Base-by-base conservation (phyloP, 2,797 vertebrate genomes). In the Diplodus sargus region DNA sequence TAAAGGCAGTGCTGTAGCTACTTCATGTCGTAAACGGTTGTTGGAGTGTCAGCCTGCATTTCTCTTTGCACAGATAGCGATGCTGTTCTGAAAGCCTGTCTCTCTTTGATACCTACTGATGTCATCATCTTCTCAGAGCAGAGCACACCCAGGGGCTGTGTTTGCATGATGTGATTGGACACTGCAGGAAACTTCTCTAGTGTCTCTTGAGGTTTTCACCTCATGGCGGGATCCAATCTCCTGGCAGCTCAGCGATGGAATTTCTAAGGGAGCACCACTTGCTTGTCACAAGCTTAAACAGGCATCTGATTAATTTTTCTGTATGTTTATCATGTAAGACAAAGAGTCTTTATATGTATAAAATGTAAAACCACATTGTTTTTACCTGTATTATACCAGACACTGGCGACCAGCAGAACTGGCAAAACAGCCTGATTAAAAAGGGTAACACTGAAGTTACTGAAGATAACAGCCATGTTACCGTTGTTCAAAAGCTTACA, bases 151-250 rank as follows among this genome's bases (percentile, higher is more conserved):
- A n/a, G 28, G 42, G 67, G 73, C 58, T 34, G 61, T 28, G 17
- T 69, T 74, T 76, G 70, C 45, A 71, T 68, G 61, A 70, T 63
- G 60, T 66, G 78, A 87, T 39, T 72, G 85, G 79, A 83, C 61
- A 30, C 64, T 58, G 48, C 47, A 64, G 72, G 71, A 87, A 58
- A 61, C 74, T 67, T 66, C 22, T 79, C 51, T 25, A 42, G 28
- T 61, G 69, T 73, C 45, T 81, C 74, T 54, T 58, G 48, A 78
- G 45, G 70, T 18, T 17, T 78, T 84, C 56, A 63, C 11, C 60
- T 73, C 5, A 3, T 69, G 47, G 66, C 22, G 2, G 66, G 52
- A 79, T 60, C 48, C 12, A 66, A 53, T 42, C 56, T 63, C 14
- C 72, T 17, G 30, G 39, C 49, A 54, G 42, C 22, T 71, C 49